Evolutionary conservation across 1,140 invertebrate species (phyloP), one percentile per base, ranked within the genome.

Genomic region (Geopemphigus sp.): DNA sequence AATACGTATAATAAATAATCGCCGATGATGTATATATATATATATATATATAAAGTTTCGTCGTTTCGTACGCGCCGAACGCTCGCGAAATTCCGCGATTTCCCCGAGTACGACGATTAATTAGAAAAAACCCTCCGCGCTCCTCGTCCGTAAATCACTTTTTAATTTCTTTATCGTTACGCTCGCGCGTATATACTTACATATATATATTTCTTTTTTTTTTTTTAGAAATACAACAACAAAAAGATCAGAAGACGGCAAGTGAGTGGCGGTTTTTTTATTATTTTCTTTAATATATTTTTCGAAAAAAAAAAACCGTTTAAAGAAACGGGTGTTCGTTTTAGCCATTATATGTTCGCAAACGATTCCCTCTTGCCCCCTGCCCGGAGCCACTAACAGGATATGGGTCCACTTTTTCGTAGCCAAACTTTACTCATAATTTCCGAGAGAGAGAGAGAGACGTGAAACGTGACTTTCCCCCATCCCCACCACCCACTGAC

Each of bases 231-330:
- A 78, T 81, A 81, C 63, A 76, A 76, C 73, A 81, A 81, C 24
- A 81, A 81, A 19, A 81, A 81, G 39, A 81, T 81, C 50, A 76
- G 81, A 63, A 81, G 81, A 78, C 72, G 81, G 26, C 81, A 81
- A 81, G 81, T 81, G 73, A 81, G 81, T 72, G 8, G 15, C 22
- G 22, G 11, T 64, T 61, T 78, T 78, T 45, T 50, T 50, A 29
- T 24, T 26, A 0, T n/a, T 45, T 56, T 59, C 45, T 45, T 39
- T 14, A 22, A 39, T n/a, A 24, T 24, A 1, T 39, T 29, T 32
- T 73, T 22, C n/a, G n/a, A n/a, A n/a, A n/a, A n/a, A n/a, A n/a
- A 39, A 56, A 24, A 32, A 66, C 8, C 22, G 22, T 78, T 57
- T 78, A 3, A 45, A 59, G 17, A 45, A 29, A 59, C 47, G 68